Percentiles rank a stretch among this genome's conserved stretches.
These are phyloP conservation scores for Harlomillsia oculata DNA, from an alignment of 1,140 invertebrate genomes.

Conservation along the genomic window DNA sequence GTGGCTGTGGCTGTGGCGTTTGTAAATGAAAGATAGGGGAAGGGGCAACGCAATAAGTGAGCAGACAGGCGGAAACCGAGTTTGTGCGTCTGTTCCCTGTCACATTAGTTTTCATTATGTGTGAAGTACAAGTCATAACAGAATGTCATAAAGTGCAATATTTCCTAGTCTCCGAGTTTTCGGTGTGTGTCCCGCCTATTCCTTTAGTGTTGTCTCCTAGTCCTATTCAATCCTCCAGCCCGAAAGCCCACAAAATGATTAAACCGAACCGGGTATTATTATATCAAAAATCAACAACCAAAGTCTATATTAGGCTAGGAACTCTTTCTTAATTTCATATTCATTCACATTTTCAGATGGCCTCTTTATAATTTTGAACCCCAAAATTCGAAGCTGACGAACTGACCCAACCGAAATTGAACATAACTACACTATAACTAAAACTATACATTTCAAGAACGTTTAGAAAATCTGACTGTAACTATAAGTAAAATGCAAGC, in stretches of 20 bases:
- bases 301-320: not conserved
- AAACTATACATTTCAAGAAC: too few relatives aligned
- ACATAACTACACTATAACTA: too few relatives aligned
- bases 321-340: too few relatives aligned
- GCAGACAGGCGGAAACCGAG: not conserved
- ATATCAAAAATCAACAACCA: not conserved
- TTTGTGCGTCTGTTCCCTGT: constrained; percentile 22
- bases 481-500: too few relatives aligned
- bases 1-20: too few relatives aligned
- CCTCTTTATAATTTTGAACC: too few relatives aligned
- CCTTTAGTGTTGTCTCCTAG: not conserved
- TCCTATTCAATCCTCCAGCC: not conserved
- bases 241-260: too few relatives aligned
- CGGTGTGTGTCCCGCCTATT: not conserved
- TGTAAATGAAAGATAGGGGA: constrained; percentile 7
- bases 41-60: not conserved
- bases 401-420: too few relatives aligned
- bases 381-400: too few relatives aligned
- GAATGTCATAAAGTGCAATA: not conserved
- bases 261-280: too few relatives aligned
- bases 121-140: constrained; percentile 16
- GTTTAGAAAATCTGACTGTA: too few relatives aligned
- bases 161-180: not conserved
- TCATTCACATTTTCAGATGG: too few relatives aligned
- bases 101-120: constrained; percentile 31